Evolutionary conservation across 2,113 vertebrate genomes (phyloP), one percentile per base, ranked within the genome.

Genomic region (Glaucidium brasilianum): DNA sequence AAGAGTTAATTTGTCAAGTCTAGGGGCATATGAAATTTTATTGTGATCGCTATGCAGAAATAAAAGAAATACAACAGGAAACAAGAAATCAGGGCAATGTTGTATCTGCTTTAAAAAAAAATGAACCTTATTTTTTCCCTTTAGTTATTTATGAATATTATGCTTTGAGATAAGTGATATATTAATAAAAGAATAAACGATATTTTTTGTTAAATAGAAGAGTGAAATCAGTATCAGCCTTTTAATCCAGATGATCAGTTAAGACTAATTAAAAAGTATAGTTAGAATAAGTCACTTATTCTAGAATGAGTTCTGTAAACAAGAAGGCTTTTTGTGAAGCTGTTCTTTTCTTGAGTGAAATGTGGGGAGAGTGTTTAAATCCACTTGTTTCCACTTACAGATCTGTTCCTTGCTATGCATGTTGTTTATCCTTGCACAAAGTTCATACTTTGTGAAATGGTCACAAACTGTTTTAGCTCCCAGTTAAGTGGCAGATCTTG

Each of bases 311-410:
- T 89, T 90, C 72, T 92, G 63, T 76, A 90, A 64, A 80, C 64
- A 92, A 67, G 86, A 94, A 62, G 76, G 53, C 39, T 49, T 73
- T 90, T 92, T 67, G 60, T 58, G 63, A 85, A 82, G 76, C 95
- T 30, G 53, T 79, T 53, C 4, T 82, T 86, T 94, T 69, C 87
- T 92, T 83, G 52, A 95, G 37, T 72, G 83, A 91, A 94, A 72
- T 18, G 55, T 90, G 62, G 30, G 34, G 34, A 94, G 77, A 45
- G 43, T 79, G 45, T 94, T 97, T 97, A 95, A 96, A 93, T 97
- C 80, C 39, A 88, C 58, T 67, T 84, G 68, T 90, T 95, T 81
- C 69, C 64, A 69, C 88, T 94, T 91, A 92, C 39, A 81, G 34
- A 84, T 91, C 84, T 94, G 59, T 87, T 87, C 18, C 19, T 73